Conservation (phyloP, 2,113 vertebrate species). For the Rhagologus leucostigma region DNA sequence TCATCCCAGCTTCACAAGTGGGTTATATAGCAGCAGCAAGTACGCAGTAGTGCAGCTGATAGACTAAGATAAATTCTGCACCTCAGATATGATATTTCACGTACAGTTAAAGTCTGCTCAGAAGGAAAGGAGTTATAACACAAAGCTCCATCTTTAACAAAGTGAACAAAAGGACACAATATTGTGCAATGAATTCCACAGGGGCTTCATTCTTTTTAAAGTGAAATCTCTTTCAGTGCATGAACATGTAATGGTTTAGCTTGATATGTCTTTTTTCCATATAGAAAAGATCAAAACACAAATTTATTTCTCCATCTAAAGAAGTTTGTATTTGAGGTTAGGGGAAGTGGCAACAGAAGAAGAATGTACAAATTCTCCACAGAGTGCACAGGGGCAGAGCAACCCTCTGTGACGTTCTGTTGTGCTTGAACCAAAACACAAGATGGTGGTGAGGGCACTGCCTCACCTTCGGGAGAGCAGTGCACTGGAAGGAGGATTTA, state of each 20-base stretch:
- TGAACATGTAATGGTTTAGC: neutral
- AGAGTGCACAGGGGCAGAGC: rapidly evolving
- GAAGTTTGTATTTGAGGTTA: neutral
- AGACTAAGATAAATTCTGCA: neutral
- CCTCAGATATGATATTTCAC: neutral
- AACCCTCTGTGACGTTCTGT: neutral
- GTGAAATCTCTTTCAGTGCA: neutral
- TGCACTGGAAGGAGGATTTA: neutral
- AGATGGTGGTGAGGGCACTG: neutral
- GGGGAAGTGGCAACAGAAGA: neutral
- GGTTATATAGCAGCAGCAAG: neutral
- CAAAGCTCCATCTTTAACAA: neutral
- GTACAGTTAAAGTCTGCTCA: neutral
- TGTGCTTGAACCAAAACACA: neutral
- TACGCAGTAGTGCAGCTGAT: neutral
- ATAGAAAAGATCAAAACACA: neutral
- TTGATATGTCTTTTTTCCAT: neutral
- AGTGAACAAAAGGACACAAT: neutral
- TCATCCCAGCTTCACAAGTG: neutral
- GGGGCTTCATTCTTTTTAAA: neutral
- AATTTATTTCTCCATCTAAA: neutral
- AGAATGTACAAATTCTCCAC: neutral
- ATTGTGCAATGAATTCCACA: neutral
- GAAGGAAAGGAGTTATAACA: neutral
- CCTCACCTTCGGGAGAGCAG: neutral